A percentile compares a stretch with the other conserved stretches of the same genome.
phyloP scores from a whole-genome alignment of 2,113 vertebrate species.

The Lamprotornis superbus region DNA sequence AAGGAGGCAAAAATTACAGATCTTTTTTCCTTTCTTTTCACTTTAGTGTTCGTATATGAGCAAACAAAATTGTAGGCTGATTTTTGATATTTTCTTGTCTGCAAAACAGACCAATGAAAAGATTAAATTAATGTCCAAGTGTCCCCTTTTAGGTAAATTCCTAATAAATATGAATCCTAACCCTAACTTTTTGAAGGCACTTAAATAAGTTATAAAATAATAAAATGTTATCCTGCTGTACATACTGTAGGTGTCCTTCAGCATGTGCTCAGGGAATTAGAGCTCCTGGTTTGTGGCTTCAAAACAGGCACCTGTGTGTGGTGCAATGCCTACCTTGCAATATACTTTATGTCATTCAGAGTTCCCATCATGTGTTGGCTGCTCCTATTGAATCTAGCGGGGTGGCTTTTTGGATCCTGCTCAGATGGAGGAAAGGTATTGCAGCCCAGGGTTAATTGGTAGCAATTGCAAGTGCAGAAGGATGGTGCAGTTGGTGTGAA shows the following conservation, averaged over 20 bases:
- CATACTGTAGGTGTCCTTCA: not conserved
- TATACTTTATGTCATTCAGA: not conserved
- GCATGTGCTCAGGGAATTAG: not conserved
- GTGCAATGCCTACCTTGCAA: not conserved
- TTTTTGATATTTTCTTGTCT: not conserved
- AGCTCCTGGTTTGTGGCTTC: not conserved
- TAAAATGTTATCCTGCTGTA: not conserved
- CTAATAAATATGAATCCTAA: not conserved
- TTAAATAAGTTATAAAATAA: not conserved
- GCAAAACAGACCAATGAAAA: not conserved
- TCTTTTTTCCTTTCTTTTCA: not conserved
- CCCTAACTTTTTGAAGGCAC: not conserved
- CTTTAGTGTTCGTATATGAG: not conserved
- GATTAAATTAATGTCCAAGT: not conserved
- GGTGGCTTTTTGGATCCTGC: not conserved
- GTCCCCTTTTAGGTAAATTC: not conserved
- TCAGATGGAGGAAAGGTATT: not conserved
- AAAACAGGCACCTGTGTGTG: not conserved
- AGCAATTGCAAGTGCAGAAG: not conserved
- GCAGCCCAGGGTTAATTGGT: not conserved
- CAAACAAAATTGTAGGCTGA: not conserved
- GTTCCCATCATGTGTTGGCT: accelerated
- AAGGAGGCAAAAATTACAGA: not conserved
- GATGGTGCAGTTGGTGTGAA: not conserved
- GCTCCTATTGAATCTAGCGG: not conserved